Conservation (phyloP, 1,140 invertebrate genomes). For the Eueides isabella region DNA sequence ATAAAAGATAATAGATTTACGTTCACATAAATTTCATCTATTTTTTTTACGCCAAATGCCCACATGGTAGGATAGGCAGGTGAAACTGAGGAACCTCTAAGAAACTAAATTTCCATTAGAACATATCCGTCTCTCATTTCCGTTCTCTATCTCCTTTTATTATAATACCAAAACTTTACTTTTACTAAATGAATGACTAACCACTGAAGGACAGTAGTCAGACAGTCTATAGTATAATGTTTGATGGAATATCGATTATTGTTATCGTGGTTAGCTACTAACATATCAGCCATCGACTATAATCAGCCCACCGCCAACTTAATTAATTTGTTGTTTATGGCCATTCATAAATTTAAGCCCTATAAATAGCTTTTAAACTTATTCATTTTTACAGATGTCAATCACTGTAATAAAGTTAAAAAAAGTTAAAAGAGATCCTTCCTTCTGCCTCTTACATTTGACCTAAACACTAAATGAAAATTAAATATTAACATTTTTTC, state of each 20-base stretch:
- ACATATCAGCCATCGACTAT: constrained; percentile 26
- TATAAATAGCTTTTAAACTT: no score
- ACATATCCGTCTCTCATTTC: no score
- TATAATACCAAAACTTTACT: not conserved
- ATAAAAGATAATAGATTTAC: no score
- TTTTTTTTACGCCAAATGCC: no score
- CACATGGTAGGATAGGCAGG: no score
- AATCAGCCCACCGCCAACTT: constrained; percentile 25
- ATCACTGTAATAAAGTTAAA: not conserved
- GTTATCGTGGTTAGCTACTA: constrained; percentile 26
- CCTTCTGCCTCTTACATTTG: not conserved
- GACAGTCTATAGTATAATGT: not conserved
- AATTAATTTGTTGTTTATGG: constrained; percentile 29
- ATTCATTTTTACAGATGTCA: not conserved
- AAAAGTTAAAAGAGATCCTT: not conserved
- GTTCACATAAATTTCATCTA: no score
- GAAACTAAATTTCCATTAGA: no score
- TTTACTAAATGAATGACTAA: not conserved
- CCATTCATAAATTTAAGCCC: not conserved
- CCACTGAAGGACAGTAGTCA: not conserved
- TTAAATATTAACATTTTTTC: constrained; percentile 14
- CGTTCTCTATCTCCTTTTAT: no score
- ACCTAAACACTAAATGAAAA: constrained; percentile 6
- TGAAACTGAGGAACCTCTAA: no score
- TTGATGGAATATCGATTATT: constrained; percentile 29